A percentile compares a stretch with the other conserved stretches of the same genome.
Evolutionary conservation across 2,797 vertebrate genomes (phyloP).

Genomic region (Microchirus variegatus): DNA sequence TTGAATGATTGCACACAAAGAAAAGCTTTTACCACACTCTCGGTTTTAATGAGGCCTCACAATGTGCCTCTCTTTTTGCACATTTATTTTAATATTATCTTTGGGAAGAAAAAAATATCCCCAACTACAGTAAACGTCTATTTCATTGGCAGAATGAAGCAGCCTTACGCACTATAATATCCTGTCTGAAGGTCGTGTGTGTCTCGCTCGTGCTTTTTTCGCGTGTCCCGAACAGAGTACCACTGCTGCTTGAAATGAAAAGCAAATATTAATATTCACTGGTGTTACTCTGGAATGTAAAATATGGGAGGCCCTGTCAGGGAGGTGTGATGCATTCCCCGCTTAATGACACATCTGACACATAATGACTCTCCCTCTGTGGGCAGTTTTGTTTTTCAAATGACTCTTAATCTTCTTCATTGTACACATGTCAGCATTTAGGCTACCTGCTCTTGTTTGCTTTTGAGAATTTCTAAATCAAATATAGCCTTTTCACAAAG

Average conservation of each 20-base stretch:
- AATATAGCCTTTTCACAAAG: neutral
- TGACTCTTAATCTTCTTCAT: constrained; percentile 25
- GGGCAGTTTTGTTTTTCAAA: constrained; percentile 30
- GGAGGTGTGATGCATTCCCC: constrained; percentile 75
- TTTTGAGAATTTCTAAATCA: neutral
- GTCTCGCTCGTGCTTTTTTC: constrained; percentile 42
- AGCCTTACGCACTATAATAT: constrained; percentile 68
- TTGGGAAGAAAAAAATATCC: constrained; percentile 11
- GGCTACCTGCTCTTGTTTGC: constrained; percentile 1
- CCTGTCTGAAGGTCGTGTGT: constrained; percentile 71
- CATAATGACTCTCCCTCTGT: constrained; percentile 33
- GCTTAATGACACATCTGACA: constrained; percentile 68
- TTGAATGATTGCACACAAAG: constrained; percentile 22
- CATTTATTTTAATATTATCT: constrained; percentile 41
- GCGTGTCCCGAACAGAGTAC: constrained; percentile 61
- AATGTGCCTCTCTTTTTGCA: constrained; percentile 28
- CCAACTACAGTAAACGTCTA: constrained; percentile 39
- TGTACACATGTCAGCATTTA: constrained; percentile 11
- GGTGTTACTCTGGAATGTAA: constrained; percentile 75
- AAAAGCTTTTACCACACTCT: constrained; percentile 19
- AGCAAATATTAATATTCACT: constrained; percentile 87
- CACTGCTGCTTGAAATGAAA: constrained; percentile 82
- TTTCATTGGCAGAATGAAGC: constrained; percentile 47
- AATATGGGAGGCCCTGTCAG: constrained; percentile 68
- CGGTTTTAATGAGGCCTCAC: constrained; percentile 18